phyloP scores from a whole-genome alignment of 1,140 invertebrate species.

The Periplaneta americana region DNA sequence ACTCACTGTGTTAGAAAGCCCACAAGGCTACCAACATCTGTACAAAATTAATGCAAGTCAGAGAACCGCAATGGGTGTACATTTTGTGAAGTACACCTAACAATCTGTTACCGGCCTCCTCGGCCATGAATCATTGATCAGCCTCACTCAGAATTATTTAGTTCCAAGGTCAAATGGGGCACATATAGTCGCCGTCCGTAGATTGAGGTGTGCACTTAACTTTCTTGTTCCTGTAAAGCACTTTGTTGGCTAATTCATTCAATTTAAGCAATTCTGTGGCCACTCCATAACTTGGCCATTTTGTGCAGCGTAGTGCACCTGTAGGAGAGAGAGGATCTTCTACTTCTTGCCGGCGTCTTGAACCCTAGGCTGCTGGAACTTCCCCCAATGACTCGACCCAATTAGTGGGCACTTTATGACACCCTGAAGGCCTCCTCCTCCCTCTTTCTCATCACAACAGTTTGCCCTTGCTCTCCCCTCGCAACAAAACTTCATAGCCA shows the following conservation, averaged over 20 bases:
- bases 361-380: background rate
- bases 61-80: too few species aligned
- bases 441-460: background rate
- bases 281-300: background rate
- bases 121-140: background rate
- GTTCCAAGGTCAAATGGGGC: background rate
- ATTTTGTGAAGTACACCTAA: too few species aligned
- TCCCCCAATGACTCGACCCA: background rate
- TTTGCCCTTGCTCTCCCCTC: background rate
- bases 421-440: background rate
- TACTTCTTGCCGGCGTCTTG: background rate
- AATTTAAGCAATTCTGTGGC: background rate
- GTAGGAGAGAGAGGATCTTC: background rate
- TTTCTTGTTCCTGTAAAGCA: background rate
- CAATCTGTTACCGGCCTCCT: too few species aligned
- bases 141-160: background rate
- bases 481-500: background rate
- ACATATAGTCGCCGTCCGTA: background rate
- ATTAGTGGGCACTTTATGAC: background rate
- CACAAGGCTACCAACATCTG: too few species aligned
- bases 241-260: background rate
- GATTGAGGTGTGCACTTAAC: background rate
- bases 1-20: too few species aligned
- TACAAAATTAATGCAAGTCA: too few species aligned
- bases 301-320: background rate